phyloP scores from a whole-genome alignment of 2,888 invertebrate genomes.

The Acleris cristana region DNA sequence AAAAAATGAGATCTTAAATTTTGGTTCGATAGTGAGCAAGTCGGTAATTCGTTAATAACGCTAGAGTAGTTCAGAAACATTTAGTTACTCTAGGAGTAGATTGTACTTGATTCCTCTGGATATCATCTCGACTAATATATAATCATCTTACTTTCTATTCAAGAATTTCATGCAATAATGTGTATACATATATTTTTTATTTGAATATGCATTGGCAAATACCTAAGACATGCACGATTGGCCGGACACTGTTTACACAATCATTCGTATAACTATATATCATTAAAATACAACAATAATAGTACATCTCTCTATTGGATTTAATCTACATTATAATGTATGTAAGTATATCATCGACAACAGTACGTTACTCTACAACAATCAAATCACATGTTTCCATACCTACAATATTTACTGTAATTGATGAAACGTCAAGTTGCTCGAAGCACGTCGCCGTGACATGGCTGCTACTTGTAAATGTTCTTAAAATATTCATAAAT shows the following conservation, averaged over 20 bases:
- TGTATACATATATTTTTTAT: slow-evolving; percentile 63
- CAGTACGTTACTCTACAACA: slow-evolving; percentile 76
- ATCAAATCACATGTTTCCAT: slow-evolving; percentile 79
- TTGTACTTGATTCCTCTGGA: slow-evolving; percentile 74
- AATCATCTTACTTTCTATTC: slow-evolving; percentile 59
- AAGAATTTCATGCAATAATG: slow-evolving; percentile 61
- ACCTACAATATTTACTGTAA: slow-evolving; percentile 67
- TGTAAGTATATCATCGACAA: slow-evolving; percentile 74
- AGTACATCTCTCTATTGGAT: slow-evolving; percentile 77
- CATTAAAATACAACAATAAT: slow-evolving; percentile 78
- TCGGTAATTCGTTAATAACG: slow-evolving; percentile 72
- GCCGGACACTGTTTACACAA: slow-evolving; percentile 76
- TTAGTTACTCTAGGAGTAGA: slow-evolving; percentile 58
- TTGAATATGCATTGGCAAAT: slow-evolving; percentile 70
- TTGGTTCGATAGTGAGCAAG: slow-evolving; percentile 79
- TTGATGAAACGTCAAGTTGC: slow-evolving; percentile 52
- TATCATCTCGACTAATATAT: slow-evolving; percentile 54
- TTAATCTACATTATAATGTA: slow-evolving; percentile 75
- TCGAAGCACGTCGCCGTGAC: slow-evolving; percentile 69
- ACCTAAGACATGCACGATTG: slow-evolving; percentile 72
- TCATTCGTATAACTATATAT: slow-evolving; percentile 69
- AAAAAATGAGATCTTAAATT: slow-evolving; percentile 79
- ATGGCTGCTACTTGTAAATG: slow-evolving; percentile 75
- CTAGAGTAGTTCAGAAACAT: slow-evolving; percentile 64
- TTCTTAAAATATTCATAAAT: slow-evolving; percentile 78